Evolutionary conservation across 2,888 invertebrate genomes (phyloP).

Genomic region (Temnothorax unifasciatus): DNA sequence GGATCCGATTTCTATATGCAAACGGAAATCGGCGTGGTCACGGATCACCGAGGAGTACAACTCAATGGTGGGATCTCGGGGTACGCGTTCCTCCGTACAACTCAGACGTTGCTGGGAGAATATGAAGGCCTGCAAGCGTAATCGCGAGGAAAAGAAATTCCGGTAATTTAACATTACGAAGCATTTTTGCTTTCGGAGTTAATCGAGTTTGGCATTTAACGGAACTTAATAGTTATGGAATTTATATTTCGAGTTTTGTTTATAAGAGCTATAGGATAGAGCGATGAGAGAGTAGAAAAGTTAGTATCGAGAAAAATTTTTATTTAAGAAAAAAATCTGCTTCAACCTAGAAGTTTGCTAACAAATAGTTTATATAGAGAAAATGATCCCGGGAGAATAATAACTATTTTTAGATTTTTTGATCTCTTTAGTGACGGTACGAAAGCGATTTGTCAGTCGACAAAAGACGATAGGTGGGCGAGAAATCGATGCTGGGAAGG

Average conservation of each 20-base stretch:
- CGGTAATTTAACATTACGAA: constrained; percentile 65
- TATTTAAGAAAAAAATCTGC: not conserved
- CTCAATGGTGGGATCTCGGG: constrained; percentile 75
- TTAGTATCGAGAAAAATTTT: not conserved
- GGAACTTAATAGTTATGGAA: not conserved
- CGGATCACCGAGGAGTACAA: constrained; percentile 79
- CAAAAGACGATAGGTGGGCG: constrained; percentile 56
- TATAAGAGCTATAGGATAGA: not conserved
- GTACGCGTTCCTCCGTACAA: constrained; percentile 76
- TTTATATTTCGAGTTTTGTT: not conserved
- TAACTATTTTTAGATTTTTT: not conserved
- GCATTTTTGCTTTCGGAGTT: not conserved
- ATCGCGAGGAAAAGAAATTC: constrained; percentile 77
- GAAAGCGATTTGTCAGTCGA: constrained; percentile 60
- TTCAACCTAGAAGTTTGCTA: not conserved
- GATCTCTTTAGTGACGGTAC: constrained; percentile 9
- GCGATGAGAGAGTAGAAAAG: not conserved
- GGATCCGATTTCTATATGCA: constrained; percentile 77
- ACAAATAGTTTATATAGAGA: not conserved
- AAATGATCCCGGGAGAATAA: not conserved
- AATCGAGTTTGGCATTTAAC: not conserved
- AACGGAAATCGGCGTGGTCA: constrained; percentile 79
- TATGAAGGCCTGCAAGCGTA: constrained; percentile 80
- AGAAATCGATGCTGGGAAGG: constrained; percentile 59
- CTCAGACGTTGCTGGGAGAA: constrained; percentile 81